Base-by-base conservation (phyloP, 2,797 vertebrate species). In the Leptatherina wallacei region DNA sequence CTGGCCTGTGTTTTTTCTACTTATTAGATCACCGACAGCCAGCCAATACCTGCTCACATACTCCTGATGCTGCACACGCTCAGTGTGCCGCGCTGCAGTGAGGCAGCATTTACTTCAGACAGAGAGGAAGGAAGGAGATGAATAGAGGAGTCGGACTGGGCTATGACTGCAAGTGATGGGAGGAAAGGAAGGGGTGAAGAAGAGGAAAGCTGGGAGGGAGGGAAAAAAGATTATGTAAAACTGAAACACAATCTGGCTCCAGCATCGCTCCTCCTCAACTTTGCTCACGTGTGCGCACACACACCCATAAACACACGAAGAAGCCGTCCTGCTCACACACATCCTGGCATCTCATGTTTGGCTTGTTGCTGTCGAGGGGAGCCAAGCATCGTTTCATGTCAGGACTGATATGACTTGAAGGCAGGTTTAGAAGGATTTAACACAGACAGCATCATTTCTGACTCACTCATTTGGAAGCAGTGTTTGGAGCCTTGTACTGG, bases 81-180 rank as follows among this genome's bases (percentile, higher is more conserved):
- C 94, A 16, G 18, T 61, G 61, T n/a, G 90, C 54, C 89, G 93
- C 94, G 93, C 95, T 95, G 96, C 96, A 96, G 95, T 96, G 95
- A 95, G 94, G 92, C 94, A 92, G 92, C 93, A 90, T 76, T 87
- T 93, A 90, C 90, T 80, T 75, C 83, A 93, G 87, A 87, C 81
- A 78, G 42, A 61, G 63, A 40, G 69, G 64, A 30, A 69, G 65
- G 76, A 74, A 68, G 57, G 70, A 76, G 78, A 73, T 78, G 85
- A 84, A 81, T 80, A 75, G 71, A 71, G 65, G 83, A 83, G 77
- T 69, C 36, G 5, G 71, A 44, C 44, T 27, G 61, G 74, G 74
- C 65, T 59, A 65, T 65, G 51, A 81, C 57, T 22, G 57, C 64
- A 59, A 75, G 78, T 67, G 84, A 88, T 69, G 67, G 68, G 71